These are phyloP conservation scores for Drosophila jambulina DNA, from an alignment of 1,140 invertebrate genomes.

Conservation along the genomic window DNA sequence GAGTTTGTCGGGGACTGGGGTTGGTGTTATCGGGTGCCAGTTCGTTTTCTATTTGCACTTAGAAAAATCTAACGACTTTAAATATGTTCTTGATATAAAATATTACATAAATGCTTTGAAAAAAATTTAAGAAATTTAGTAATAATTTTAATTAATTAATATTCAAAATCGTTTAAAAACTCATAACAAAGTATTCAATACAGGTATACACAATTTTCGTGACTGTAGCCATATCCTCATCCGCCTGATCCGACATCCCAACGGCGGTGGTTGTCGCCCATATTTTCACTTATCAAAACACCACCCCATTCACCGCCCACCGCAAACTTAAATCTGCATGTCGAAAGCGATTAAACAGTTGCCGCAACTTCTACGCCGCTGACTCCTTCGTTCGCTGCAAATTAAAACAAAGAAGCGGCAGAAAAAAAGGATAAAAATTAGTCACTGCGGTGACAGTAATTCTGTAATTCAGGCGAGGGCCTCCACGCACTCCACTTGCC, in stretches of 20 bases:
- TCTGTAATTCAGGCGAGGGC: conserved; percentile 61
- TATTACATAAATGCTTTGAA: neutral
- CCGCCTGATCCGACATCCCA: conserved; percentile 30
- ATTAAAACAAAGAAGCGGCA: conserved; percentile 72
- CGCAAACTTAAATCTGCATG: conserved; percentile 82
- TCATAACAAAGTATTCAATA: neutral
- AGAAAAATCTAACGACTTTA: neutral
- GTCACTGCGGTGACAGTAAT: conserved; percentile 81
- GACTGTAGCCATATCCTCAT: conserved; percentile 58
- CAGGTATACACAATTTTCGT: neutral
- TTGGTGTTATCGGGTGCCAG: conserved; percentile 57
- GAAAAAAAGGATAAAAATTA: conserved; percentile 79
- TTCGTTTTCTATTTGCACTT: conserved; percentile 22
- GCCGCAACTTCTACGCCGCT: conserved; percentile 28
- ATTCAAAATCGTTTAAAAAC: no score
- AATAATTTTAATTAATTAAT: neutral
- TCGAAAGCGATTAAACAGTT: conserved; percentile 84
- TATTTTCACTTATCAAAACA: conserved; percentile 74
- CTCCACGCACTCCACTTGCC: conserved; percentile 21
- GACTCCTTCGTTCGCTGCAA: conserved; percentile 43
- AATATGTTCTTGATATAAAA: neutral
- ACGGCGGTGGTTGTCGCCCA: conserved; percentile 48
- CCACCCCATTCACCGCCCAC: conserved; percentile 24
- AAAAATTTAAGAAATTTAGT: no score
- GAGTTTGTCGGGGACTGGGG: conserved; percentile 56